Evolutionary conservation across 2,888 invertebrate genomes (phyloP).

Genomic region (Drosophila hamatofila): DNA sequence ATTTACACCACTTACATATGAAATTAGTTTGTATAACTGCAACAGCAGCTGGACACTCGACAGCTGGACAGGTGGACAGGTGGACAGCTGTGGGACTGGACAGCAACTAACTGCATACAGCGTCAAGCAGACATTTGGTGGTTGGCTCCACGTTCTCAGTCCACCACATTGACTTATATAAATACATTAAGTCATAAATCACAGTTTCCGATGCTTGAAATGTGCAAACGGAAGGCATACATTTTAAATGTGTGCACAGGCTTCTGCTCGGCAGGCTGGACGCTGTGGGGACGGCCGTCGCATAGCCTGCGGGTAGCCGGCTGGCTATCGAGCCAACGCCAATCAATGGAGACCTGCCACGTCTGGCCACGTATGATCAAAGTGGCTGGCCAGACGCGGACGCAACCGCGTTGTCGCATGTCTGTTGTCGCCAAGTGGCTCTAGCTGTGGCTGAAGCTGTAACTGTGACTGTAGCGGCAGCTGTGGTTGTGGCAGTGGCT

Average conservation of each 20-base stretch:
- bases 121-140: constrained; percentile 21
- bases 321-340: constrained; percentile 72
- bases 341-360: constrained; percentile 59
- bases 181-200: constrained; percentile 84
- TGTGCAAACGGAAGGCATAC: constrained; percentile 79
- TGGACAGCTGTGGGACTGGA: constrained; percentile 20
- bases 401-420: constrained; percentile 75
- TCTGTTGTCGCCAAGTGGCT: constrained; percentile 62
- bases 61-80: constrained; percentile 14
- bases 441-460: constrained; percentile 21
- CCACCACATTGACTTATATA: constrained; percentile 71
- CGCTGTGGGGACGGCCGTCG: constrained; percentile 26
- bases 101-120: constrained; percentile 25
- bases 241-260: constrained; percentile 71
- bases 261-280: constrained; percentile 36
- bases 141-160: constrained; percentile 13
- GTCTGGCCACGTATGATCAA: constrained; percentile 49
- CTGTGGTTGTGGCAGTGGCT: constrained; percentile 26
- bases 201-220: constrained; percentile 79
- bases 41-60: constrained; percentile 29
- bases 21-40: constrained; percentile 82
- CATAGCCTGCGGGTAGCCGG: constrained; percentile 70
- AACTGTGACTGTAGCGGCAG: neutral
- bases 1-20: constrained; percentile 82
- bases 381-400: constrained; percentile 57